Conservation (phyloP, 1,140 invertebrate species). For the Caerostris extrusa region DNA sequence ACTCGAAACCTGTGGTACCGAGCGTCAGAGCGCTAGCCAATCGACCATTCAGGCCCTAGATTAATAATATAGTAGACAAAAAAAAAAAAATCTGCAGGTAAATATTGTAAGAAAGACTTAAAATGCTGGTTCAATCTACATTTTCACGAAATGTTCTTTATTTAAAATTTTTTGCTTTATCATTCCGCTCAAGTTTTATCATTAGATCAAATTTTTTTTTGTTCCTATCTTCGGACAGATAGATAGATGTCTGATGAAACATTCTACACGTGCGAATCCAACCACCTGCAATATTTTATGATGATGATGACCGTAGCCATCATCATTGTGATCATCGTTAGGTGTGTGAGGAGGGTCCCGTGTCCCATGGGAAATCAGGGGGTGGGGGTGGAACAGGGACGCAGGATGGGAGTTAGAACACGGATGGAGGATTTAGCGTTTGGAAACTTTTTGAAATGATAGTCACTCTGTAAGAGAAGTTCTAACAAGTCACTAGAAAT, state of each 20-base stretch:
- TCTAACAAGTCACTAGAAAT: neutral
- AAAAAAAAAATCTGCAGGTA: no score
- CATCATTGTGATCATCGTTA: slow-evolving; percentile 29
- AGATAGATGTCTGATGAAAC: neutral
- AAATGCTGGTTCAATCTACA: neutral
- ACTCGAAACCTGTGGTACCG: no score
- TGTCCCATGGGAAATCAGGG: slow-evolving; percentile 13
- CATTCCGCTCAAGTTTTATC: neutral
- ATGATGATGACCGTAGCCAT: slow-evolving; percentile 24
- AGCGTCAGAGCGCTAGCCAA: no score
- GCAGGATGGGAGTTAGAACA: neutral
- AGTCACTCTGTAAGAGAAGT: neutral
- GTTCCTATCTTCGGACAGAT: neutral
- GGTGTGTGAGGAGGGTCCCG: neutral
- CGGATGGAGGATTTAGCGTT: slow-evolving; percentile 29
- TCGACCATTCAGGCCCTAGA: no score
- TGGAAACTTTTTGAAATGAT: slow-evolving; percentile 27
- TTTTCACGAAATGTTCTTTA: neutral
- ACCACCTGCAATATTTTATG: slow-evolving; percentile 19
- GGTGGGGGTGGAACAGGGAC: neutral
- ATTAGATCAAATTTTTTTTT: neutral
- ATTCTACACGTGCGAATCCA: neutral
- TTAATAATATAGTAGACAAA: no score
- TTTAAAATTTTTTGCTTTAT: neutral
- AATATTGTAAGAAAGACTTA: no score